Evolutionary conservation across 2,888 invertebrate species (phyloP).

Genomic region (Lymantria dispar): DNA sequence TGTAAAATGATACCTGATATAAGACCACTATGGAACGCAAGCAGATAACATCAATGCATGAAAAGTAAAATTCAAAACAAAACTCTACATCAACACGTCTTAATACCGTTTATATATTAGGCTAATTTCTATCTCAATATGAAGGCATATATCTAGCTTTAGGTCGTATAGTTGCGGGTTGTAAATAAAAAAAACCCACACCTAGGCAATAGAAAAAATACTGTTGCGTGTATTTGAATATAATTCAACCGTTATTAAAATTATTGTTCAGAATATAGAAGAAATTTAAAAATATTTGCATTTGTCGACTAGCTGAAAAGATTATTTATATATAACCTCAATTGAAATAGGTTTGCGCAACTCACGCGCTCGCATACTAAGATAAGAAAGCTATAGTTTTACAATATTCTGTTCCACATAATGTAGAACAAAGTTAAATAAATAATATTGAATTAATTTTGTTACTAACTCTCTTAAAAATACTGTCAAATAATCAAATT

Average conservation of each 20-base stretch:
- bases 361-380: slow-evolving; percentile 59
- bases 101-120: too few species aligned
- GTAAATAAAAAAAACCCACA: too few species aligned
- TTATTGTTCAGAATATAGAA: slow-evolving; percentile 3
- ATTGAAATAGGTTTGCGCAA: slow-evolving; percentile 67
- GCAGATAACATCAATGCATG: too few species aligned
- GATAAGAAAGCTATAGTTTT: slow-evolving; percentile 77
- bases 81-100: too few species aligned
- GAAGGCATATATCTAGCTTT: too few species aligned
- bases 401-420: slow-evolving; percentile 36
- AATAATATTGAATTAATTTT: neutral
- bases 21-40: too few species aligned
- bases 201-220: too few species aligned
- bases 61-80: too few species aligned
- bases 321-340: slow-evolving; percentile 38
- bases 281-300: slow-evolving; percentile 14
- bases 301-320: slow-evolving; percentile 19
- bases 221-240: too few species aligned
- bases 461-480: neutral
- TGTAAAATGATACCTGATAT: too few species aligned
- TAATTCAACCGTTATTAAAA: slow-evolving; percentile 4
- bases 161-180: too few species aligned
- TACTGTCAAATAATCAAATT: neutral
- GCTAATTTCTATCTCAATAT: too few species aligned
- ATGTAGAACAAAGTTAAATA: neutral